Evolutionary conservation across 2,797 vertebrate genomes (phyloP).

Genomic region (Leptatherina wallacei): DNA sequence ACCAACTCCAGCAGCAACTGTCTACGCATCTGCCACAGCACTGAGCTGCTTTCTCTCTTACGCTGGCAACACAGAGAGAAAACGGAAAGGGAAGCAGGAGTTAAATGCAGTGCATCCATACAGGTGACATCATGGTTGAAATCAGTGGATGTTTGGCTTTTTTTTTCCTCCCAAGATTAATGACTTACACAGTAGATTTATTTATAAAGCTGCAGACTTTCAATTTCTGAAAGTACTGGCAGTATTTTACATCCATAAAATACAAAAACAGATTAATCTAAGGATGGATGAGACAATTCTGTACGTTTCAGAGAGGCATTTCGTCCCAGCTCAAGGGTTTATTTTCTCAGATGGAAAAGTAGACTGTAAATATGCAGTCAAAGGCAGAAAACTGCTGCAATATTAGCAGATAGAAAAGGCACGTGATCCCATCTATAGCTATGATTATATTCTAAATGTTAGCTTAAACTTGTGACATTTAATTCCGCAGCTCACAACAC

Average conservation of each 20-base stretch:
- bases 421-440: background rate
- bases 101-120: background rate
- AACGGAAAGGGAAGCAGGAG: background rate
- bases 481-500: background rate
- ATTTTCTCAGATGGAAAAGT: constrained; percentile 11
- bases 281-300: background rate
- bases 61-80: constrained; percentile 79
- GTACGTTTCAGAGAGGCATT: background rate
- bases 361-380: constrained; percentile 1
- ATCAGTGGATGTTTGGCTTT: background rate
- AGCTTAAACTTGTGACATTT: background rate
- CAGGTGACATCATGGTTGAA: background rate
- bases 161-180: background rate
- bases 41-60: constrained; percentile 94
- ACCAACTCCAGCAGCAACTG: constrained; percentile 96
- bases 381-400: constrained; percentile 8
- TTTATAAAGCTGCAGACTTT: background rate
- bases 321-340: background rate
- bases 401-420: constrained; percentile 17
- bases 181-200: background rate
- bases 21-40: constrained; percentile 97
- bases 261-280: background rate
- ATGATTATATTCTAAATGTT: constrained; percentile 3
- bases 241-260: background rate
- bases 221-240: background rate